Conservation (phyloP, 2,113 vertebrate genomes). For the Actenoides hombroni region DNA sequence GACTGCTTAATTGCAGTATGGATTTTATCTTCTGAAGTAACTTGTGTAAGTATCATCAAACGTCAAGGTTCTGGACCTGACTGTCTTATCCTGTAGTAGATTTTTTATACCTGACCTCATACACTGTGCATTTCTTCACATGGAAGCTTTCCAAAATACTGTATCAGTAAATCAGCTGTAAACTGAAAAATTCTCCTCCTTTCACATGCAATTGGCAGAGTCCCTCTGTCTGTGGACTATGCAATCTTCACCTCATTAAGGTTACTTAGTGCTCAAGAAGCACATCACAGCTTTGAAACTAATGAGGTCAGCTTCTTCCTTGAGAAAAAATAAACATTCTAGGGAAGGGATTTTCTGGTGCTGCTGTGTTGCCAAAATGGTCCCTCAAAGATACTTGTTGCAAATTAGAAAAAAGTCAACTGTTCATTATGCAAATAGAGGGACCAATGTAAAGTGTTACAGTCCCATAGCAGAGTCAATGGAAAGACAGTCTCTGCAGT, state of each 20-base stretch:
- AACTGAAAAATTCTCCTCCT: background rate
- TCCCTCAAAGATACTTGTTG: background rate
- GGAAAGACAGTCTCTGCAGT: background rate
- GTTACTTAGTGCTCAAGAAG: background rate
- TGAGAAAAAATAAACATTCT: background rate
- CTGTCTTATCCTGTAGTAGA: background rate
- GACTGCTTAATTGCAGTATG: background rate
- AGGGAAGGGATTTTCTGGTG: background rate
- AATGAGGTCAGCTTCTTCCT: background rate
- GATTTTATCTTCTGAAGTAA: background rate
- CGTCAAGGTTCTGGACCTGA: background rate
- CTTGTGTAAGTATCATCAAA: background rate
- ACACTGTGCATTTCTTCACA: background rate
- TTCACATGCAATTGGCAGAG: background rate
- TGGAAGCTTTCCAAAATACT: background rate
- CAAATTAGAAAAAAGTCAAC: background rate
- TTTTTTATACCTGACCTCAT: background rate
- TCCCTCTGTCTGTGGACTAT: background rate
- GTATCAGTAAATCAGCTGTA: background rate
- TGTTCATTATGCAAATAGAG: background rate
- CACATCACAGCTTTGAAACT: background rate
- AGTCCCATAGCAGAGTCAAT: background rate
- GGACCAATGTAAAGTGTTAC: background rate
- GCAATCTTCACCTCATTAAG: background rate
- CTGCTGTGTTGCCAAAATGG: background rate